A percentile compares a stretch with the other conserved stretches of the same genome.
These are phyloP conservation scores for Trachelipus rathkii DNA, from an alignment of 1,140 invertebrate species.

Conservation along the genomic window DNA sequence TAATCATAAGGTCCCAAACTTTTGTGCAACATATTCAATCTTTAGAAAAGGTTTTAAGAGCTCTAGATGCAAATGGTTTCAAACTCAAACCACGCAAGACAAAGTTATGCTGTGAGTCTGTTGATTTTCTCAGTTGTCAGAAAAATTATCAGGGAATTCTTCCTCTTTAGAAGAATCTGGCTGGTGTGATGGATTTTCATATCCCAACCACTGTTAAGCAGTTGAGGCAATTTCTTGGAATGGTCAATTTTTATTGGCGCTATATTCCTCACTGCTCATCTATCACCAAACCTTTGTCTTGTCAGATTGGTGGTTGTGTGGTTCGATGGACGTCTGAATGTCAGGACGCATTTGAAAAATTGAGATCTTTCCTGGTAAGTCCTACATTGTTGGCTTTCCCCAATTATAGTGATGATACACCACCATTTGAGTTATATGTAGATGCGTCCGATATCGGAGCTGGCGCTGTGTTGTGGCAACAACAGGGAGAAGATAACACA, in stretches of 20 bases:
- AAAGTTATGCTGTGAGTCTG: too few relatives aligned
- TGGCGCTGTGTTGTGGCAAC: neutral
- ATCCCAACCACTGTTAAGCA: neutral
- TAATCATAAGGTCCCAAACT: too few relatives aligned
- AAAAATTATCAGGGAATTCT: too few relatives aligned
- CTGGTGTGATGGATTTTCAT: too few relatives aligned
- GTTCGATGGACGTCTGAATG: neutral
- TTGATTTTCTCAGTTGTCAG: too few relatives aligned
- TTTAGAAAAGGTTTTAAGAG: too few relatives aligned
- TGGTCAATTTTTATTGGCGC: neutral
- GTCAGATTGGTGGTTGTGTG: neutral
- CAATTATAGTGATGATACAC: neutral
- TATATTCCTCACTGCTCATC: neutral
- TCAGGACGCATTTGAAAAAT: neutral
- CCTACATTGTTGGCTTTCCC: neutral
- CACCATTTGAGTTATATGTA: constrained; percentile 2
- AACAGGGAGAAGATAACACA: neutral
- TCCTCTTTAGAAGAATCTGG: too few relatives aligned
- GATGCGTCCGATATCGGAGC: constrained; percentile 3
- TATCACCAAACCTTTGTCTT: neutral
- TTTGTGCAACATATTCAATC: too few relatives aligned
- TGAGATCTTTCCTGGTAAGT: neutral
- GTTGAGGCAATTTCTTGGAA: neutral
- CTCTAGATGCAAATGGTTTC: too few relatives aligned
- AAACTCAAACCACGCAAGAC: too few relatives aligned